Conservation (phyloP, 2,797 vertebrate species). For the Takifugu rubripes region DNA sequence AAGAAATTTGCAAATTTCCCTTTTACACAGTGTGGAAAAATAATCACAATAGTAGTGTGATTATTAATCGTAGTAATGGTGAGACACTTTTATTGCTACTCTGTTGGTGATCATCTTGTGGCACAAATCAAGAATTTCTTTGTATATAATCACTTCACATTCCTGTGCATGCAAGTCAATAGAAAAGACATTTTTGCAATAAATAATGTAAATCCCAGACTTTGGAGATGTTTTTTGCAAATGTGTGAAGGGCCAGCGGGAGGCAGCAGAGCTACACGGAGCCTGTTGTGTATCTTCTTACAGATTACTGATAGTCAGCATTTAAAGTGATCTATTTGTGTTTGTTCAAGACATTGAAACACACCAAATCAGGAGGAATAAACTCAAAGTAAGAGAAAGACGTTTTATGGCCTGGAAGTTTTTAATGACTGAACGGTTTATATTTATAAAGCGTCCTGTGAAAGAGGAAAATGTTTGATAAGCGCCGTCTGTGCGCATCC, state of each 20-base stretch:
- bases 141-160: too few species aligned
- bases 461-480: slow-evolving; percentile 20
- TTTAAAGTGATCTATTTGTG: not conserved
- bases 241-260: slow-evolving; percentile 20
- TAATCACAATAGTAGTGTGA: too few species aligned
- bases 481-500: slow-evolving; percentile 27
- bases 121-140: too few species aligned
- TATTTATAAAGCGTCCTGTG: slow-evolving; percentile 2
- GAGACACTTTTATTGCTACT: too few species aligned
- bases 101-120: too few species aligned
- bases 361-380: not conserved
- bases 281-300: not conserved
- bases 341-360: too few species aligned
- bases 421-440: not conserved
- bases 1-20: too few species aligned
- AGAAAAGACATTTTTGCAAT: too few species aligned
- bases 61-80: too few species aligned
- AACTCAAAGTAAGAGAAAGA: not conserved
- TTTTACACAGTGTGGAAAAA: too few species aligned
- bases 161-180: too few species aligned
- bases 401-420: not conserved
- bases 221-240: not conserved
- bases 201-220: too few species aligned
- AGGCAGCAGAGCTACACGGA: slow-evolving; percentile 23
- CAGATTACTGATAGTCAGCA: not conserved